Conservation (phyloP, 2,797 vertebrate species). For the Smutsia temminckii region DNA sequence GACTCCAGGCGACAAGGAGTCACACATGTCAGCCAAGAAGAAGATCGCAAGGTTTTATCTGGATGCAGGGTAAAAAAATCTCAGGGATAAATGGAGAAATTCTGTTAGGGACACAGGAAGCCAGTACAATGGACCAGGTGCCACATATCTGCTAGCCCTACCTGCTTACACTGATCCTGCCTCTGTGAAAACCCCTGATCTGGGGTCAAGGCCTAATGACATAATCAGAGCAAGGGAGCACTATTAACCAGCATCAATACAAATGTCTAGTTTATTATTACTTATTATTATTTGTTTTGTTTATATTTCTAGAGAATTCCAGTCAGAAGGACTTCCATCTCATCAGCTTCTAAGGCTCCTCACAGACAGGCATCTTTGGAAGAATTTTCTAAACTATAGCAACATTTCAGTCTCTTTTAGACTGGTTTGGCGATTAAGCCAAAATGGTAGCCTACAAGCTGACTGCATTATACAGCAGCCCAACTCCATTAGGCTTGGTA, state of each 20-base stretch:
- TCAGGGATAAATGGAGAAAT: not conserved
- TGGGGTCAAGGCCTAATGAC: not conserved
- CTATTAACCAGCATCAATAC: not conserved
- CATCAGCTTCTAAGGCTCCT: not conserved
- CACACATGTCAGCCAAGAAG: not conserved
- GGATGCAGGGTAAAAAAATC: not conserved
- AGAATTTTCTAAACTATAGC: not conserved
- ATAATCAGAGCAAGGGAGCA: not conserved
- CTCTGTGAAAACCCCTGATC: not conserved
- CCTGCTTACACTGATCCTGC: not conserved
- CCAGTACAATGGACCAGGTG: no score
- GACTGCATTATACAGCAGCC: not conserved
- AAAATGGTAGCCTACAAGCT: not conserved
- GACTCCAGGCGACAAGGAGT: not conserved
- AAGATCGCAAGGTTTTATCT: not conserved
- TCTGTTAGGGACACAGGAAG: not conserved
- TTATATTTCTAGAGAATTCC: not conserved
- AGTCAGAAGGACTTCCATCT: not conserved
- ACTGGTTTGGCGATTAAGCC: not conserved
- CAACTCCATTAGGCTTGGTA: not conserved
- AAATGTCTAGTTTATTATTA: not conserved
- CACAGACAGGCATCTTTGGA: not conserved
- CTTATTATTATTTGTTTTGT: not conserved
- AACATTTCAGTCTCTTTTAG: not conserved
- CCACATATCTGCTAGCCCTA: not conserved